A percentile compares a stretch with the other conserved stretches of the same genome.
phyloP scores from a whole-genome alignment of 2,113 vertebrate species.

The Todiramphus saurophagus region DNA sequence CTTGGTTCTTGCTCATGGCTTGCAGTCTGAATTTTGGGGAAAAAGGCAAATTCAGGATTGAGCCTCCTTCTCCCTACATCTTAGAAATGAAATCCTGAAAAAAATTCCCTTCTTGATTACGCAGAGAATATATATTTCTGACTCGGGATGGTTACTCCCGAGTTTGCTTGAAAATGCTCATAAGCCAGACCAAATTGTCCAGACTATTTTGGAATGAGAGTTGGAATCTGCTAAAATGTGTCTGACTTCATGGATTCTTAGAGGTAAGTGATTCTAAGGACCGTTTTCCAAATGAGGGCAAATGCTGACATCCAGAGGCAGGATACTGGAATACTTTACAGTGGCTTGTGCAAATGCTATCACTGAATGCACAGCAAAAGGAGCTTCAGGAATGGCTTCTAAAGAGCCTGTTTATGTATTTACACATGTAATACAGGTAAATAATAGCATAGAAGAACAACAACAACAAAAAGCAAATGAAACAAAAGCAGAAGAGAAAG shows the following conservation, averaged over 20 bases:
- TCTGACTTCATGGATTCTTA: background rate
- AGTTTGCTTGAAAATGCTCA: background rate
- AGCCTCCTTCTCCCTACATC: background rate
- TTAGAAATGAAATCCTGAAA: background rate
- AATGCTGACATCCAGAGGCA: slow-evolving; percentile 60
- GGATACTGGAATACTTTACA: background rate
- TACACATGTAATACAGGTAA: background rate
- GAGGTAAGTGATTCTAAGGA: background rate
- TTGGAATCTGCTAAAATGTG: background rate
- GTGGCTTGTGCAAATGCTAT: background rate
- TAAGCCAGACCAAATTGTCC: background rate
- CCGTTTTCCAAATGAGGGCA: background rate
- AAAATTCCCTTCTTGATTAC: background rate
- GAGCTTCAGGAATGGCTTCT: background rate
- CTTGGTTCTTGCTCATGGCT: background rate
- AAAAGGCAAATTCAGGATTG: background rate
- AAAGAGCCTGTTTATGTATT: background rate
- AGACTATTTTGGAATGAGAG: background rate
- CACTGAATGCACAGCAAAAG: background rate
- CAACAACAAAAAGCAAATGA: background rate
- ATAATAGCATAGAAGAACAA: background rate
- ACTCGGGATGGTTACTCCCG: background rate
- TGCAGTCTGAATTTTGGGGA: background rate
- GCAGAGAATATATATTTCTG: background rate
- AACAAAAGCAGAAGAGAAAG: background rate